phyloP scores from a whole-genome alignment of 2,888 invertebrate species.

The Eupithecia dodoneata region DNA sequence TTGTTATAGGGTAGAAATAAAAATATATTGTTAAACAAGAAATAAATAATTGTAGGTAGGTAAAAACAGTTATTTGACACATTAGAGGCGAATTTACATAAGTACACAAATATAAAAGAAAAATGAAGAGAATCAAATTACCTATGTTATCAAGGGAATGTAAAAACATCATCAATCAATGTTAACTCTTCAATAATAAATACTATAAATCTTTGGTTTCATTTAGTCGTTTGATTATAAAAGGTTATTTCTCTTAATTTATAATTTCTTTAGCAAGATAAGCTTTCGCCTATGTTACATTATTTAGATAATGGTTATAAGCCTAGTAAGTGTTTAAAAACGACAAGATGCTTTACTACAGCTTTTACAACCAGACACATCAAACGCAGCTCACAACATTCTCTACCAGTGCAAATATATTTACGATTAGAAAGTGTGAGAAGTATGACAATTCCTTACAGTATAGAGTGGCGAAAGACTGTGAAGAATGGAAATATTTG shows the following conservation, averaged over 20 bases:
- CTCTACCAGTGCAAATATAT: conserved; percentile 38
- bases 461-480: conserved; percentile 32
- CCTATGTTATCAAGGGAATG: conserved; percentile 62
- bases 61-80: conserved; percentile 56
- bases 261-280: conserved; percentile 53
- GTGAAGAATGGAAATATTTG: conserved; percentile 44
- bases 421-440: conserved; percentile 35
- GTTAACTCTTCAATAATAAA: conserved; percentile 79
- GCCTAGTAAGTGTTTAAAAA: conserved; percentile 50
- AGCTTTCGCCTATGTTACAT: conserved; percentile 45
- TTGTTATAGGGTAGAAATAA: conserved; percentile 63
- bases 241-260: conserved; percentile 54
- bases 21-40: conserved; percentile 50
- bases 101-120: conserved; percentile 38
- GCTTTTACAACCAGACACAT: conserved; percentile 55
- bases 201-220: conserved; percentile 83
- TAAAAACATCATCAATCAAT: conserved; percentile 76
- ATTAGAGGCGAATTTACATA: conserved; percentile 53
- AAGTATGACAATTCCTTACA: conserved; percentile 34
- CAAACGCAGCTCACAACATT: conserved; percentile 42
- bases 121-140: conserved; percentile 38
- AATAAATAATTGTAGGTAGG: conserved; percentile 54
- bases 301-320: conserved; percentile 43
- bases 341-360: conserved; percentile 51
- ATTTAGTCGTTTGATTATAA: conserved; percentile 76